A percentile compares a stretch with the other conserved stretches of the same genome.
Evolutionary conservation across 2,888 invertebrate species (phyloP).

Genomic region (Dicyrtomina minuta): DNA sequence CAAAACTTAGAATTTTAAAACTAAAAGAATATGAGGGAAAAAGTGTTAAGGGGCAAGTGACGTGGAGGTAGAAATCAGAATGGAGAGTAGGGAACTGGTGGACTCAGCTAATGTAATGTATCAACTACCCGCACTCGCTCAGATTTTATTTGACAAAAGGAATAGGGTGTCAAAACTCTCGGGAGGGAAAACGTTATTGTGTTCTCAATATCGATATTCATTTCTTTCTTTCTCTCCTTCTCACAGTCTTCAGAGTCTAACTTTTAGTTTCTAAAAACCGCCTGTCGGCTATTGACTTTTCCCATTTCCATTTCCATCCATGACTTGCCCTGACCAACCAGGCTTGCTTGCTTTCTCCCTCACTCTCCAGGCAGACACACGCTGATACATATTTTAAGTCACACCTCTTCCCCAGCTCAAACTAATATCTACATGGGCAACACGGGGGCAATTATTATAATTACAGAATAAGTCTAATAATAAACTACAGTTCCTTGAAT

Average conservation of each 20-base stretch:
- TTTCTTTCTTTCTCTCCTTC: not conserved
- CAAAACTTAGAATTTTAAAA: no score
- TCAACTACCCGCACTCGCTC: conserved; percentile 1
- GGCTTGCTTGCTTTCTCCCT: not conserved
- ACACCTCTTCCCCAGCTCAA: not conserved
- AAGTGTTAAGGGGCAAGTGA: not conserved
- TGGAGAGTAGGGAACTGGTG: not conserved
- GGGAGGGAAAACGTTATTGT: conserved; percentile 17
- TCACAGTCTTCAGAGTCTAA: not conserved
- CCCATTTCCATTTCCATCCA: not conserved
- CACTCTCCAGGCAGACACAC: not conserved
- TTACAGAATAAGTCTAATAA: no score
- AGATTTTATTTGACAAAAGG: conserved; percentile 25
- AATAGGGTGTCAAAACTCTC: conserved; percentile 22
- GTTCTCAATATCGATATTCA: conserved; percentile 20
- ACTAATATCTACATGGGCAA: no score
- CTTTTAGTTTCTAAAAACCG: not conserved
- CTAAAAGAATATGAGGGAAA: not conserved
- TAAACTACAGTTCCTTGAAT: no score
- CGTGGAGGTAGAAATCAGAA: not conserved
- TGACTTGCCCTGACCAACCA: not conserved
- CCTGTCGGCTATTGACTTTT: not conserved
- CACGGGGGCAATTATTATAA: no score
- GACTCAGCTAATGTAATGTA: not conserved
- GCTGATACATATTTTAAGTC: not conserved